Evolutionary conservation across 1,140 invertebrate genomes (phyloP).

Genomic region (Phymorhynchus buccinoides): DNA sequence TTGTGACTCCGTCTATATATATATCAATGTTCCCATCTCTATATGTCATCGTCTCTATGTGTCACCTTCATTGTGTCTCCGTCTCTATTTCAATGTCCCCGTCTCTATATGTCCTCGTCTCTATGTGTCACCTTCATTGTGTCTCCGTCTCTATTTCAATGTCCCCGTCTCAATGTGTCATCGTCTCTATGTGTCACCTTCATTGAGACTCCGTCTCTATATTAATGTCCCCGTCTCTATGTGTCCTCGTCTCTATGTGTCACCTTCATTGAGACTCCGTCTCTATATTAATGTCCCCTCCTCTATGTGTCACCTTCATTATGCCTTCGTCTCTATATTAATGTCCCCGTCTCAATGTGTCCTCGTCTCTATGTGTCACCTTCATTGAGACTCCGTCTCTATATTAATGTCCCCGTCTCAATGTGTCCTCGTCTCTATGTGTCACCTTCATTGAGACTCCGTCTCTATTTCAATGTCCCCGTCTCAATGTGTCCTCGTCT

Average conservation of each 20-base stretch:
- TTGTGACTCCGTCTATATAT: neutral
- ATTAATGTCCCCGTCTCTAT: neutral
- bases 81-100: neutral
- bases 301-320: neutral
- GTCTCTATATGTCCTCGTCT: neutral
- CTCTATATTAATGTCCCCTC: neutral
- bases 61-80: neutral
- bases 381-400: neutral
- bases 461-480: neutral
- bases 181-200: too few species aligned
- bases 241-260: neutral
- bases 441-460: too few species aligned
- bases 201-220: neutral
- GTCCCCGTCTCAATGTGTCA: neutral
- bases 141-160: neutral
- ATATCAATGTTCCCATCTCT: too few species aligned
- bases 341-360: neutral
- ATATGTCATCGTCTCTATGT: too few species aligned
- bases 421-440: too few species aligned
- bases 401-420: too few species aligned
- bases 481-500: neutral
- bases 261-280: neutral
- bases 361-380: neutral
- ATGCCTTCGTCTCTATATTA: too few species aligned
- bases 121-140: neutral